A percentile compares a stretch with the other conserved stretches of the same genome.
phyloP scores from a whole-genome alignment of 1,140 invertebrate species.

The Chironomus striatipennis region DNA sequence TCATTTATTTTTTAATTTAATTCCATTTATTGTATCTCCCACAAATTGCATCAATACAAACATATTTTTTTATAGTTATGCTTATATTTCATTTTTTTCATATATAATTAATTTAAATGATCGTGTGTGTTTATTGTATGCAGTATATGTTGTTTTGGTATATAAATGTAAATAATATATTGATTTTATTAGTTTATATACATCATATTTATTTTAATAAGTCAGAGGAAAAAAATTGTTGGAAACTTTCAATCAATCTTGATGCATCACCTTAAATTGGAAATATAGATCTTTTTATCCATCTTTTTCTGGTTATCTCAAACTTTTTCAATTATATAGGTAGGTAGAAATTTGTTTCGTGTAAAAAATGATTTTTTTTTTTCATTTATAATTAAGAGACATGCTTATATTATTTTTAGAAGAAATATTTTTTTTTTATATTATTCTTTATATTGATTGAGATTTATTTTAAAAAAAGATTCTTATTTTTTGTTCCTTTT shows the following conservation, averaged over 20 bases:
- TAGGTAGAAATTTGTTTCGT: slow-evolving; percentile 7
- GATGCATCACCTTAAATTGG: too few species aligned
- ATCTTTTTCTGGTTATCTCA: too few species aligned
- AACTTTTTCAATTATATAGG: background rate
- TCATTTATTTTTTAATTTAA: background rate
- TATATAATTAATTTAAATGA: too few species aligned
- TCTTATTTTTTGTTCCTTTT: too few species aligned
- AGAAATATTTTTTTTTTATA: too few species aligned
- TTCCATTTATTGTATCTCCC: background rate
- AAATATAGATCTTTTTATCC: too few species aligned
- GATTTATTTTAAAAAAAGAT: too few species aligned
- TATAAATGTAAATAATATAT: background rate
- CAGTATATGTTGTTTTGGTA: background rate
- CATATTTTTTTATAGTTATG: background rate
- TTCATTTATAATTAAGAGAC: too few species aligned
- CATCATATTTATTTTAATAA: background rate
- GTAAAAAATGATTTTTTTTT: background rate
- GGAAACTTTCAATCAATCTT: too few species aligned
- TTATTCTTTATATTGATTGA: too few species aligned
- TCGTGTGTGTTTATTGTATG: background rate
- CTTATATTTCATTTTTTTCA: too few species aligned
- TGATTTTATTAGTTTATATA: background rate
- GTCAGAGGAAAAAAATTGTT: background rate
- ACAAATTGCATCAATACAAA: slow-evolving; percentile 13
- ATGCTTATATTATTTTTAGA: too few species aligned